Percentiles rank a stretch among this genome's conserved stretches.
phyloP scores from a whole-genome alignment of 2,797 vertebrate species.

The Echiichthys vipera region DNA sequence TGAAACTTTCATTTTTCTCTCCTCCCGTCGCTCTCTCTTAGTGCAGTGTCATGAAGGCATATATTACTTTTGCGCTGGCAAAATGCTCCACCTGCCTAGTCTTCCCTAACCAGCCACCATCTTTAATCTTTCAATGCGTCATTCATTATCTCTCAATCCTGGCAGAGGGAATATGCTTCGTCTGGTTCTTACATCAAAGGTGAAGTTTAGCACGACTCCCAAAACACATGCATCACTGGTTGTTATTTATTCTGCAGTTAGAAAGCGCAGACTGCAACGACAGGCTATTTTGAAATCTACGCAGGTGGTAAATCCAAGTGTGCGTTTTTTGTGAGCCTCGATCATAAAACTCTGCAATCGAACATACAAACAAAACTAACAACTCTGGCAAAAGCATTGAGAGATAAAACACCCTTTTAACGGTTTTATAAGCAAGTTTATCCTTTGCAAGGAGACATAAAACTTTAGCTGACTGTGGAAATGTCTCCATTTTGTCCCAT shows the following conservation, averaged over 20 bases:
- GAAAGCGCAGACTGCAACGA: not conserved
- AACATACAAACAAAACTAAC: conserved; percentile 43
- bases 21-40: conserved; percentile 10
- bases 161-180: conserved; percentile 45
- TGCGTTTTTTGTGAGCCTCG: conserved; percentile 11
- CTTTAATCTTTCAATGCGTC: conserved; percentile 52
- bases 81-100: conserved; percentile 45
- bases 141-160: conserved; percentile 60
- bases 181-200: conserved; percentile 56
- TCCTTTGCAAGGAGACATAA: conserved; percentile 4
- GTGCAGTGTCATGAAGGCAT: conserved; percentile 22
- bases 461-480: not conserved
- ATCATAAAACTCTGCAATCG: conserved; percentile 33
- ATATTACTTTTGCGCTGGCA: conserved; percentile 21
- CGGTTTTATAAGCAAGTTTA: not conserved
- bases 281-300: conserved; percentile 33
- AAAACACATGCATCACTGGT: conserved; percentile 55
- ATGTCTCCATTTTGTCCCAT: not conserved
- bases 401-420: conserved; percentile 26
- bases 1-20: conserved; percentile 14
- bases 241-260: conserved; percentile 52
- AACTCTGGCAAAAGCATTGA: conserved; percentile 14
- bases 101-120: conserved; percentile 27
- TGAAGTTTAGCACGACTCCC: conserved; percentile 42
- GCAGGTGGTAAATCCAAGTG: conserved; percentile 31